Base-by-base conservation (phyloP, 2,113 vertebrate genomes). In the Channa maculata region DNA sequence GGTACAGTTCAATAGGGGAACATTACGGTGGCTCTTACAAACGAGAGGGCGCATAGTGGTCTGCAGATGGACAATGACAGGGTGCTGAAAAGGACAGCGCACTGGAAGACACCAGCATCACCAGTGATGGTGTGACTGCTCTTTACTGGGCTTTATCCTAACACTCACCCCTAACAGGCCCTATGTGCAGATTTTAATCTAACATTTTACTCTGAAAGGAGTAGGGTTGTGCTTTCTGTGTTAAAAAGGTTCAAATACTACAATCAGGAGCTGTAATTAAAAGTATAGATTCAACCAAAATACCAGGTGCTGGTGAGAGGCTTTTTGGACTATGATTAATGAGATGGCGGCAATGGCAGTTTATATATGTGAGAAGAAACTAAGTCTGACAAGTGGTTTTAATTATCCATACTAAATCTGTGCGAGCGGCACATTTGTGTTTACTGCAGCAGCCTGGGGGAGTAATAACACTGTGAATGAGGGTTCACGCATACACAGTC, bases 41-140 rank as follows among this genome's bases (percentile, higher is more conserved):
- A 54, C n/a, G 58, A 7, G 11, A 39, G 60, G 65, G 2, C 3
- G 10, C 3, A 36, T 0, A 33, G 48, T 15, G 58, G 36, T 64
- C 57, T 54, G 62, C 38, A 66, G 75, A 49, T 65, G 86, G 63
- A 41, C 80, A 65, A 6, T 53, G 79, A 48, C 72, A 39, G 10
- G 70, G 85, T 90, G 88, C 88, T 90, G 88, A 89, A 91, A 80
- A 5, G 63, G 71, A 88, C 67, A 84, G 85, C 81, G 55, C 64
- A 39, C 64, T 37, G 33, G 0, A 8, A 4, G 15, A 12, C n/a
- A 55, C 63, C 38, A 65, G 48, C 2, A 4, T 48, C 15, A 63
- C 60, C 61, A 48, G 39, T 12, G 9, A 48, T 24, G 41, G 38
- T 51, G 15, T 24, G n/a, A 66, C 14, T 49, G 8, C 39, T 52